Evolutionary conservation across 2,797 vertebrate genomes (phyloP).

Genomic region (Rhinogobio ventralis): DNA sequence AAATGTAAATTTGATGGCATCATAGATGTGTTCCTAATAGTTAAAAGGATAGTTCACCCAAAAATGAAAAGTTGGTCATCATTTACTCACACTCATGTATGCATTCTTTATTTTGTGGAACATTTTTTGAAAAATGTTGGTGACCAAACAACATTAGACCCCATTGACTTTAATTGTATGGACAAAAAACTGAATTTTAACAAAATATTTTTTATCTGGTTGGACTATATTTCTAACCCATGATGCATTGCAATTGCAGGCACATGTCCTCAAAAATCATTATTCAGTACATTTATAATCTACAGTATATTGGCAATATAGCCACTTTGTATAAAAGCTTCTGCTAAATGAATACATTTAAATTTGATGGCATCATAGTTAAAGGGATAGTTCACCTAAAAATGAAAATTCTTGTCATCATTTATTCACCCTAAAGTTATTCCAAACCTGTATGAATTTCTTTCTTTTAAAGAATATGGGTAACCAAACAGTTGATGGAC

Average conservation of each 20-base stretch:
- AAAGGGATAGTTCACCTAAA: not conserved
- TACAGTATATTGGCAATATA: not conserved
- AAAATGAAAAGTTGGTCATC: not conserved
- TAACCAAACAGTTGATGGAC: not conserved
- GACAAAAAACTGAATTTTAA: not conserved
- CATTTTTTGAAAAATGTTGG: too few relatives aligned
- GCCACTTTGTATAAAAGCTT: not conserved
- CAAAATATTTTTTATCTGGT: slow-evolving; percentile 59
- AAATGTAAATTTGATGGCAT: too few relatives aligned
- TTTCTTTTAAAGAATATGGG: not conserved
- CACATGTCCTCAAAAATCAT: not conserved
- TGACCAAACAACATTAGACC: too few relatives aligned
- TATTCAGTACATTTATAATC: not conserved
- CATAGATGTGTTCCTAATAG: not conserved
- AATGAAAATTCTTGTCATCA: too few relatives aligned
- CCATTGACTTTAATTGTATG: not conserved
- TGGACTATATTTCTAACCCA: slow-evolving; percentile 47
- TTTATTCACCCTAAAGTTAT: not conserved
- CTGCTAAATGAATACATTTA: not conserved
- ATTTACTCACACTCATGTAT: not conserved
- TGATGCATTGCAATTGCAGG: slow-evolving; percentile 67
- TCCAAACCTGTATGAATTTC: not conserved
- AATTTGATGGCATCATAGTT: not conserved
- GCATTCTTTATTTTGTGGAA: not conserved
- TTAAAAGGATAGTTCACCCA: too few relatives aligned